phyloP scores from a whole-genome alignment of 1,140 invertebrate genomes.

The Andrena cerasifolii region DNA sequence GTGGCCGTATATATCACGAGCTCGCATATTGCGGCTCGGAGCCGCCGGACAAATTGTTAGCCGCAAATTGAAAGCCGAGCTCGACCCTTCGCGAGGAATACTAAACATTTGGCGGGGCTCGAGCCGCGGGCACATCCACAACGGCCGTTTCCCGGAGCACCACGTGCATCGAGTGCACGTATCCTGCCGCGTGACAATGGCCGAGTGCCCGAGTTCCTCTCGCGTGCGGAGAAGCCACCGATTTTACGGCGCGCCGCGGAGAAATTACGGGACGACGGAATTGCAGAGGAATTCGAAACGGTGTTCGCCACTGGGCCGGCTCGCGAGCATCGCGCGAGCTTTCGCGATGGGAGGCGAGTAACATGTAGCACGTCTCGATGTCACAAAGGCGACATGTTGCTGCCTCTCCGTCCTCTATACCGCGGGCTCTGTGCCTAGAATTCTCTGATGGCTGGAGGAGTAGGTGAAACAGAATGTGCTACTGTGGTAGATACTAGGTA shows the following conservation, averaged over 20 bases:
- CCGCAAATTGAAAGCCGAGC: constrained; percentile 77
- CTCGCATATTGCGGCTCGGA: constrained; percentile 30
- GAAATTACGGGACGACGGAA: constrained; percentile 31
- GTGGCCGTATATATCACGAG: constrained; percentile 15
- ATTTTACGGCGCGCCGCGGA: constrained; percentile 21
- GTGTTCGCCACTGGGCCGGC: background rate
- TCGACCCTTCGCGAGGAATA: constrained; percentile 72
- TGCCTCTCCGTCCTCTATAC: background rate
- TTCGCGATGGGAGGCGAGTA: background rate
- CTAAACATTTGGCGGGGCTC: constrained; percentile 71
- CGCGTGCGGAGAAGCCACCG: constrained; percentile 1
- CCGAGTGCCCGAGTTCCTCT: constrained; percentile 1
- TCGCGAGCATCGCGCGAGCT: background rate
- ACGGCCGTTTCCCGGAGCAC: constrained; percentile 31
- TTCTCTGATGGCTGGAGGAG: too few species aligned
- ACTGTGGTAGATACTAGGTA: too few species aligned
- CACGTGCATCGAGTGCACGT: constrained; percentile 8
- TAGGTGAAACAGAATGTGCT: too few species aligned
- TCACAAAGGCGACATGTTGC: background rate
- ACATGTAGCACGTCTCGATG: background rate
- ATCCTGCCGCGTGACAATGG: constrained; percentile 42
- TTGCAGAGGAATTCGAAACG: constrained; percentile 5
- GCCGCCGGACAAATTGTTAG: constrained; percentile 73
- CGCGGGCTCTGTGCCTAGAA: too few species aligned
- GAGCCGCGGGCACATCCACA: constrained; percentile 11